These are phyloP conservation scores for Cataglyphis cursor DNA, from an alignment of 2,888 invertebrate species.

Conservation along the genomic window DNA sequence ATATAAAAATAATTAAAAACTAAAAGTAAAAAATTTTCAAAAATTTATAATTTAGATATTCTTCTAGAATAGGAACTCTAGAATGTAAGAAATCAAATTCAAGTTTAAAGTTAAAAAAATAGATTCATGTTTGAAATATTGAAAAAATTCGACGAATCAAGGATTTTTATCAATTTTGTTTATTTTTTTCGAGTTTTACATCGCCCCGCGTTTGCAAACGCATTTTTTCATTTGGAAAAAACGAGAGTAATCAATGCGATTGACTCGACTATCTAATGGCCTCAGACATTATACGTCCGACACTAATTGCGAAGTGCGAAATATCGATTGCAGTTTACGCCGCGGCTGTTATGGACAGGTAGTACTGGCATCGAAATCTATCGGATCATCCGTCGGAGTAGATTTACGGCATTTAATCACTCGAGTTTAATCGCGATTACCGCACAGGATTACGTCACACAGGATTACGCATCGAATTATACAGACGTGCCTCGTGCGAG, in stretches of 20 bases:
- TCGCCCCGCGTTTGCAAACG: too few species aligned
- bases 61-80: not conserved
- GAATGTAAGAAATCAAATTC: not conserved
- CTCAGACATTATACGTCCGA: conserved; percentile 39
- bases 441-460: conserved; percentile 28
- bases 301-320: conserved; percentile 56
- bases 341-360: conserved; percentile 53
- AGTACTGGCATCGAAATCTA: conserved; percentile 49
- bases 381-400: conserved; percentile 53
- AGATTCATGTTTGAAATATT: not conserved
- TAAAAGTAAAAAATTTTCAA: not conserved
- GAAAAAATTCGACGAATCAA: not conserved
- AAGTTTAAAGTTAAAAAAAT: not conserved
- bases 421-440: conserved; percentile 53
- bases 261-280: conserved; percentile 34
- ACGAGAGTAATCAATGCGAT: not conserved
- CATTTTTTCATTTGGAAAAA: not conserved
- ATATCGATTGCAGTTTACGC: conserved; percentile 55
- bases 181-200: not conserved
- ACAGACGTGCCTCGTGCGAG: conserved; percentile 24
- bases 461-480: conserved; percentile 46
- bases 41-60: not conserved
- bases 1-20: not conserved
- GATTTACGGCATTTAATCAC: conserved; percentile 57
- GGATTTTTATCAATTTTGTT: not conserved